Conservation (phyloP, 2,113 vertebrate species). For the Otis tarda region DNA sequence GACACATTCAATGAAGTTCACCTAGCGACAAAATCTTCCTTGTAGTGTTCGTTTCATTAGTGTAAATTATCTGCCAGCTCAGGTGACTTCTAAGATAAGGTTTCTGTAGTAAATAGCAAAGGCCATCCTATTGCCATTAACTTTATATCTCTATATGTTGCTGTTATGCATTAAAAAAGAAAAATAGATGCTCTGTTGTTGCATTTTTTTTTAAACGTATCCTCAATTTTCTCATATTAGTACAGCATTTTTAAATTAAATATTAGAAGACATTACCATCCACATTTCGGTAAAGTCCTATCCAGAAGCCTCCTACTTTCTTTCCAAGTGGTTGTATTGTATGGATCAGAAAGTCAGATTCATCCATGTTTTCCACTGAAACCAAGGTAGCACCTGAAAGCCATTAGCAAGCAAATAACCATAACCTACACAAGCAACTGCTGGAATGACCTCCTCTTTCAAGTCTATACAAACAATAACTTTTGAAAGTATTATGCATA, state of each 20-base stretch:
- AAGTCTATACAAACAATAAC: neutral
- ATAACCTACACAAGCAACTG: rapidly evolving
- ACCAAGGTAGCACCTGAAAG: conserved; percentile 79
- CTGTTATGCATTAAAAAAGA: too few species aligned
- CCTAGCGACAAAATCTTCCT: too few species aligned
- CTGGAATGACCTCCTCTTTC: neutral
- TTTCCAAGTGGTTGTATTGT: conserved; percentile 82
- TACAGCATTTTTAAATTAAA: neutral
- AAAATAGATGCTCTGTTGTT: too few species aligned
- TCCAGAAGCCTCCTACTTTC: conserved; percentile 83
- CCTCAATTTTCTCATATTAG: neutral
- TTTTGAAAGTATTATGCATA: neutral
- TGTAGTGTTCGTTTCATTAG: too few species aligned
- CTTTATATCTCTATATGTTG: too few species aligned
- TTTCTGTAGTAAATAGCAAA: too few species aligned
- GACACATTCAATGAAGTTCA: too few species aligned
- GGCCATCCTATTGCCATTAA: too few species aligned
- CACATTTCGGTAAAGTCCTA: conserved; percentile 84
- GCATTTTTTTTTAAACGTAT: too few species aligned
- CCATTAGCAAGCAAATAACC: neutral
- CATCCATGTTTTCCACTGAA: conserved; percentile 81
- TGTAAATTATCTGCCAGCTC: too few species aligned
- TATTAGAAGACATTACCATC: conserved; percentile 74
- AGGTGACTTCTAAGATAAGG: too few species aligned
- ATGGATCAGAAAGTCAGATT: conserved; percentile 82